Evolutionary conservation across 2,113 vertebrate genomes (phyloP), one percentile per base, ranked within the genome.

Genomic region (Trachemys scripta): DNA sequence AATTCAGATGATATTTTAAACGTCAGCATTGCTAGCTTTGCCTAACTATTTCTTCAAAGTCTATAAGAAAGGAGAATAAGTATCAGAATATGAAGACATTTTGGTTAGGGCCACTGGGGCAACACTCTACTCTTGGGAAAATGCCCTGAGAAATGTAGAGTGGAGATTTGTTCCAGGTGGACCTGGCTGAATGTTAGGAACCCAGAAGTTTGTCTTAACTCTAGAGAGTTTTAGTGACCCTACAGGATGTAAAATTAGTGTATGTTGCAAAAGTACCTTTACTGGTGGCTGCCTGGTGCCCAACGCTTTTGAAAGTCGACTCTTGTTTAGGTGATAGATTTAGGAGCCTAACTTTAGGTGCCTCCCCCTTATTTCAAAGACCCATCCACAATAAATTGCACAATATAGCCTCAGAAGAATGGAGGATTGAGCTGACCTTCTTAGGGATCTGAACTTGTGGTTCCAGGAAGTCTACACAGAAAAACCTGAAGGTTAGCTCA

Each of bases 231-330:
- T 88, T 91, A 94, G 65, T 91, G 92, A 94, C 95, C 92, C 42
- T 94, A 59, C 94, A 92, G 93, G 96, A 96, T 96, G 88, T 89
- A 90, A 72, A 96, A 94, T 95, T 94, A 94, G 82, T 54, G 91
- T 93, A 59, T 91, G 85, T 89, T 90, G 31, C 81, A 38, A 72
- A 72, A 72, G 65, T 38, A 72, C 35, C 35, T 89, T 91, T 87
- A 92, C 54, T n/a, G 10, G 87, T 83, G 93, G 72, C 87, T 95
- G 72, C 85, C 89, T 80, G 87, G 79, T 57, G 86, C 83, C 29
- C 49, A 78, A n/a, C 17, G 11, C 88, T 81, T 75, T 42, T 76
- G 27, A 79, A 96, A 85, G 75, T 31, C 97, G 90, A 96, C 88
- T 69, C 84, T 96, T 94, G 80, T 24, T 42, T 76, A 12, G 38